These are phyloP conservation scores for Lindbergichthys nudifrons DNA, from an alignment of 2,797 vertebrate genomes.

Conservation along the genomic window DNA sequence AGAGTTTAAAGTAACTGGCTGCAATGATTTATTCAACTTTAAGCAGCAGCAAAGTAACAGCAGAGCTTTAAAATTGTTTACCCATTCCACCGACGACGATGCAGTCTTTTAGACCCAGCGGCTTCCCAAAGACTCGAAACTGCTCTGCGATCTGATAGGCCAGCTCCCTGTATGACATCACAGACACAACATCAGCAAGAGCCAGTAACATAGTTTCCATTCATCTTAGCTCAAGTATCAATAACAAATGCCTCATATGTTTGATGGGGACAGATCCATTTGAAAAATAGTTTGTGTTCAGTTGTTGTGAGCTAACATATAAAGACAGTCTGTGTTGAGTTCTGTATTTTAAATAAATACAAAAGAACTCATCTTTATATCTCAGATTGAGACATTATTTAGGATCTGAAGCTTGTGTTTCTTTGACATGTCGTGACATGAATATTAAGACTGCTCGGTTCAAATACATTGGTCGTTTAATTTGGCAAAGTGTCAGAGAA, in stretches of 20 bases:
- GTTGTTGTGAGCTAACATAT: background rate
- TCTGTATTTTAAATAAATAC: too few relatives aligned
- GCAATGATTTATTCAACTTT: background rate
- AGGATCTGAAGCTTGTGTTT: background rate
- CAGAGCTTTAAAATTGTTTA: conserved; percentile 61
- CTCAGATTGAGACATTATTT: too few relatives aligned
- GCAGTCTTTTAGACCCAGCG: conserved; percentile 91
- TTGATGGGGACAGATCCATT: background rate
- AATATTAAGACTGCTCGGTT: background rate
- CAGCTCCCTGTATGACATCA: conserved; percentile 87
- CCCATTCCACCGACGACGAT: conserved; percentile 96
- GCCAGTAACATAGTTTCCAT: background rate
- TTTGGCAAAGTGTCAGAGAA: background rate
- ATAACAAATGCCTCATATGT: background rate
- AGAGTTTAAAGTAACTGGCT: background rate
- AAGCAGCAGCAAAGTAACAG: background rate
- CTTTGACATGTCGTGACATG: background rate
- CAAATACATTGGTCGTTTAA: background rate
- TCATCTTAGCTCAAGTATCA: background rate
- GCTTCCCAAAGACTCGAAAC: conserved; percentile 94
- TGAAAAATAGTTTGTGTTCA: background rate
- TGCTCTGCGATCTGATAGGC: conserved; percentile 97
- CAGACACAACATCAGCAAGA: conserved; percentile 1
- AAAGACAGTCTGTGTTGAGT: too few relatives aligned
- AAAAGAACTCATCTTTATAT: too few relatives aligned